Conservation (phyloP, 2,113 vertebrate species). For the Callorhinus ursinus region DNA sequence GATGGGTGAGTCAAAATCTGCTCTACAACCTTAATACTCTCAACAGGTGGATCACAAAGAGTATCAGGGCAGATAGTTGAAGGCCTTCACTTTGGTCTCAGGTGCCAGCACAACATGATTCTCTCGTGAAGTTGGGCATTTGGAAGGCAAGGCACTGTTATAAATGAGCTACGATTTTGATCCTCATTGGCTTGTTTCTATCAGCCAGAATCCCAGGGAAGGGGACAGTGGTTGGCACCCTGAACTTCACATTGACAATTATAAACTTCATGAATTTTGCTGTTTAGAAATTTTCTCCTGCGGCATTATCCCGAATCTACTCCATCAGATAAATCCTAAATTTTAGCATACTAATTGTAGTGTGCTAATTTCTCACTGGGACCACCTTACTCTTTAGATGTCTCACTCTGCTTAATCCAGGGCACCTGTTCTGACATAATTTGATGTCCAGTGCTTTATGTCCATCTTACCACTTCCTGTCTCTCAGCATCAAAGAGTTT, state of each 20-base stretch:
- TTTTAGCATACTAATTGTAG: neutral
- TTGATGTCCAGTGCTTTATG: neutral
- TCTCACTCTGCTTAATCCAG: neutral
- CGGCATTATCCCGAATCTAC: neutral
- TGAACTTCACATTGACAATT: neutral
- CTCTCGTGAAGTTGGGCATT: neutral
- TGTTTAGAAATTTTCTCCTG: neutral
- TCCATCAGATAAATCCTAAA: neutral
- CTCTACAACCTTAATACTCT: neutral
- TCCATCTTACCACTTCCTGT: neutral
- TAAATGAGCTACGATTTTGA: neutral
- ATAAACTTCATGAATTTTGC: constrained; percentile 11
- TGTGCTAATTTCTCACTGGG: neutral
- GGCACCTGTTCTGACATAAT: neutral
- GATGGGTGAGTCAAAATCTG: neutral
- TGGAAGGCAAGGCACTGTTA: neutral
- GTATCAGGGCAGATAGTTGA: neutral
- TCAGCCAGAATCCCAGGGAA: neutral
- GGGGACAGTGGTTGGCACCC: neutral
- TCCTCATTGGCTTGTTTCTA: neutral
- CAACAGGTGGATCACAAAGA: neutral
- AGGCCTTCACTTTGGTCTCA: neutral
- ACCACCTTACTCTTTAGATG: neutral
- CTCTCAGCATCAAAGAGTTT: neutral
- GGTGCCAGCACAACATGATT: neutral